These are phyloP conservation scores for Myanophis thanlyinensis DNA, from an alignment of 2,113 vertebrate species.

Conservation along the genomic window DNA sequence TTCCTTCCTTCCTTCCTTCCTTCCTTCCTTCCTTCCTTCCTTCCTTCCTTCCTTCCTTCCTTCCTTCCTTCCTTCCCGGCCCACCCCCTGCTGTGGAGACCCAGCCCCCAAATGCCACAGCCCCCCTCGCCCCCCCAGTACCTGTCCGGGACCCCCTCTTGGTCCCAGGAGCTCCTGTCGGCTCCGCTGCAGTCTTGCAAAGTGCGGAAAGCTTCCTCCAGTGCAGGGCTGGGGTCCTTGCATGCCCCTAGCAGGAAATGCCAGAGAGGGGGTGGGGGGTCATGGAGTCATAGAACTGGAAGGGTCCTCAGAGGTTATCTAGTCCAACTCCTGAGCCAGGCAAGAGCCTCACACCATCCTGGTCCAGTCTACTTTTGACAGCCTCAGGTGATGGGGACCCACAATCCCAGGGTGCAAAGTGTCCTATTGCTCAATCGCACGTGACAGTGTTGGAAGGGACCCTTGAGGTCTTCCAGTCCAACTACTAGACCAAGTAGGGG, in stretches of 20 bases:
- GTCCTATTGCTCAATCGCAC: too few relatives aligned
- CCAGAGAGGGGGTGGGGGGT: neutral
- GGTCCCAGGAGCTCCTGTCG: fast-evolving
- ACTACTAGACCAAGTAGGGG: too few relatives aligned
- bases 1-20: too few relatives aligned
- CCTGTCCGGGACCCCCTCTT: neutral
- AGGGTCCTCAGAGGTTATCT: neutral
- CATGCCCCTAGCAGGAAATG: neutral
- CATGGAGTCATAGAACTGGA: neutral
- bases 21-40: too few relatives aligned
- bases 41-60: too few relatives aligned
- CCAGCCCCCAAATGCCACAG: neutral
- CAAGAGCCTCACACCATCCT: too few relatives aligned
- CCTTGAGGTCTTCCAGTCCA: too few relatives aligned
- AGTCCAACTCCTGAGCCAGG: neutral
- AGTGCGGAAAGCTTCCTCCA: neutral
- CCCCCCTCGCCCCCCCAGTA: fast-evolving
- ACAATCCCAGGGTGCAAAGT: neutral
- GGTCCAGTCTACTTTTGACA: neutral
- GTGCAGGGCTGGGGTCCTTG: neutral
- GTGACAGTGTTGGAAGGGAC: too few relatives aligned
- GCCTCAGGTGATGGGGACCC: neutral
- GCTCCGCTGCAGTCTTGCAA: fast-evolving
- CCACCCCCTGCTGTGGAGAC: neutral
- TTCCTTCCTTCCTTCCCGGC: neutral